A percentile compares a stretch with the other conserved stretches of the same genome.
Evolutionary conservation across 2,888 invertebrate genomes (phyloP).

Genomic region (Orthonychiurus folsomi): DNA sequence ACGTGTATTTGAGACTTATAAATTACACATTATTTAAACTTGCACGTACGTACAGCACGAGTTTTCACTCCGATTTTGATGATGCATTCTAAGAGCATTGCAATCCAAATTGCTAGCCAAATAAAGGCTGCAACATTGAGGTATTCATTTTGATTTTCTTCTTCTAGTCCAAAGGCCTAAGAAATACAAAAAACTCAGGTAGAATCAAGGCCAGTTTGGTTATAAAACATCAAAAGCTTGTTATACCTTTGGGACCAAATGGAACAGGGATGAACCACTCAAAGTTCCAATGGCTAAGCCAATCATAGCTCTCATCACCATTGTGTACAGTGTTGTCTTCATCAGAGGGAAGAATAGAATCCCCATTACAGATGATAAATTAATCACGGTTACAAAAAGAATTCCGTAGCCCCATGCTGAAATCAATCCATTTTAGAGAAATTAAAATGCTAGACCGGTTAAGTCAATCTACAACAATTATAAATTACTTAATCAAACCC

Average conservation of each 20-base stretch:
- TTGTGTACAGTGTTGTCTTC: slow-evolving; percentile 49
- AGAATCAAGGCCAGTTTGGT: not conserved
- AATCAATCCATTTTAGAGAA: not conserved
- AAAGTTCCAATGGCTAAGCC: slow-evolving; percentile 53
- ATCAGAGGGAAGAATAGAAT: slow-evolving; percentile 53
- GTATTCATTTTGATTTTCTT: slow-evolving; percentile 41
- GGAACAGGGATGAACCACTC: slow-evolving; percentile 50
- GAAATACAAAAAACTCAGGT: slow-evolving; percentile 6
- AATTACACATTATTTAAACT: not conserved
- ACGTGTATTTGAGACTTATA: too few relatives aligned
- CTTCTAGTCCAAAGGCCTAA: slow-evolving; percentile 44
- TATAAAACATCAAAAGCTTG: too few relatives aligned
- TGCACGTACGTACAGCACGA: not conserved
- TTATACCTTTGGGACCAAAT: slow-evolving; percentile 53
- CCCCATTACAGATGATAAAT: slow-evolving; percentile 52
- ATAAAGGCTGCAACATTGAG: slow-evolving; percentile 47
- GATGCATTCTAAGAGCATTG: slow-evolving; percentile 51
- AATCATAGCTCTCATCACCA: slow-evolving; percentile 49
- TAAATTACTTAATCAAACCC: too few relatives aligned
- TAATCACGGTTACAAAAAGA: slow-evolving; percentile 53
- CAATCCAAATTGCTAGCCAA: slow-evolving; percentile 50
- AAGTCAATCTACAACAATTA: too few relatives aligned
- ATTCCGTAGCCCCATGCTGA: slow-evolving; percentile 54
- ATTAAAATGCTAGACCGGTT: too few relatives aligned
- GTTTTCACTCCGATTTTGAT: slow-evolving; percentile 48